These are phyloP conservation scores for Sigmodon hispidus DNA, from an alignment of 2,113 vertebrate genomes.

Conservation along the genomic window DNA sequence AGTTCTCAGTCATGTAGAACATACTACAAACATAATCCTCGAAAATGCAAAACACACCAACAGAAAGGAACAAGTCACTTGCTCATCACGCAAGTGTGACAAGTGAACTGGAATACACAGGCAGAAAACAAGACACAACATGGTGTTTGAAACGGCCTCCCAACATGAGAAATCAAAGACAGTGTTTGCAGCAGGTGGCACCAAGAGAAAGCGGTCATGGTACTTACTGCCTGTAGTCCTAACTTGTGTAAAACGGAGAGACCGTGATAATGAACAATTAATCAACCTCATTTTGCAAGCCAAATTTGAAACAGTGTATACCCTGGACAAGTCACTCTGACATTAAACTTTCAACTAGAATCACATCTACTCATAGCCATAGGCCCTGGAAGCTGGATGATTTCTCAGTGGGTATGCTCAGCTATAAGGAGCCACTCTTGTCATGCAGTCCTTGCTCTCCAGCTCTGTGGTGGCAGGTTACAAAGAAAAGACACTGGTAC, in stretches of 20 bases:
- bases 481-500: neutral
- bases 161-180: neutral
- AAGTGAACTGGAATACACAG: neutral
- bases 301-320: neutral
- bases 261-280: neutral
- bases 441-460: fast-evolving
- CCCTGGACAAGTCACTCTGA: neutral
- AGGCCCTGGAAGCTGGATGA: neutral
- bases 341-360: neutral
- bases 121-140: neutral
- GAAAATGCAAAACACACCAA: neutral
- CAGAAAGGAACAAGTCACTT: neutral
- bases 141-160: neutral
- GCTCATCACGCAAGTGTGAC: neutral
- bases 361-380: neutral
- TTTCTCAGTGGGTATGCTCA: fast-evolving
- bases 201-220: neutral
- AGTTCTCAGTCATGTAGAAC: too few relatives aligned
- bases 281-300: neutral
- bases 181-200: too few relatives aligned
- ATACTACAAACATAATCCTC: fast-evolving
- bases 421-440: neutral
- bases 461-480: neutral
- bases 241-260: neutral
- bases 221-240: neutral